These are phyloP conservation scores for Plusia festucae DNA, from an alignment of 2,888 invertebrate species.

Conservation along the genomic window DNA sequence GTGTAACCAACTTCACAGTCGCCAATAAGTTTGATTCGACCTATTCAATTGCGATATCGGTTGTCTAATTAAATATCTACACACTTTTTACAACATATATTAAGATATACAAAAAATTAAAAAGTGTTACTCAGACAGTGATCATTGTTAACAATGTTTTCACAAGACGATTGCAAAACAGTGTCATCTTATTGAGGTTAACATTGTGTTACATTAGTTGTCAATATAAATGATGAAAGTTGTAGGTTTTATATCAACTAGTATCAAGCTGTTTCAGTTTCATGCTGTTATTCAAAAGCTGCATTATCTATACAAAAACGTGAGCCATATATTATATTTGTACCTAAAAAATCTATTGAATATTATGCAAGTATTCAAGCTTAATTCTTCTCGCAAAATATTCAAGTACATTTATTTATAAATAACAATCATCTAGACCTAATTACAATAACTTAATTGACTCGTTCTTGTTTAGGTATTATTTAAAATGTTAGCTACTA, in stretches of 20 bases:
- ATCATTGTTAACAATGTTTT: background rate
- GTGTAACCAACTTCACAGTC: too few species aligned
- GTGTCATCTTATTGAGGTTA: background rate
- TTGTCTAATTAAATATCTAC: constrained; percentile 1
- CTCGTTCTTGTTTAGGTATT: constrained; percentile 51
- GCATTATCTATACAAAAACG: constrained; percentile 30
- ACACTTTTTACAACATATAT: constrained; percentile 2
- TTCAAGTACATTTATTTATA: constrained; percentile 42
- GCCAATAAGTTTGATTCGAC: too few species aligned
- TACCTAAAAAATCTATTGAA: constrained; percentile 49
- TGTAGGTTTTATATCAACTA: background rate
- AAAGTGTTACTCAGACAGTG: background rate
- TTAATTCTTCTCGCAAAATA: constrained; percentile 36
- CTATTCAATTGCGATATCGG: background rate
- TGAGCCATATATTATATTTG: constrained; percentile 54
- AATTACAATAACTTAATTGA: constrained; percentile 56
- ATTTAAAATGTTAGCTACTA: background rate
- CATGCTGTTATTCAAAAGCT: constrained; percentile 6
- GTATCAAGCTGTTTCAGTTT: background rate
- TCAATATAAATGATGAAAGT: too few species aligned
- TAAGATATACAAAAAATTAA: background rate
- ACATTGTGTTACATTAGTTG: too few species aligned
- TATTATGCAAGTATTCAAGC: constrained; percentile 26
- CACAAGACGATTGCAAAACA: background rate
- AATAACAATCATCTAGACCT: constrained; percentile 29